Evolutionary conservation across 2,113 vertebrate species (phyloP).

Genomic region (Cynocephalus volans): DNA sequence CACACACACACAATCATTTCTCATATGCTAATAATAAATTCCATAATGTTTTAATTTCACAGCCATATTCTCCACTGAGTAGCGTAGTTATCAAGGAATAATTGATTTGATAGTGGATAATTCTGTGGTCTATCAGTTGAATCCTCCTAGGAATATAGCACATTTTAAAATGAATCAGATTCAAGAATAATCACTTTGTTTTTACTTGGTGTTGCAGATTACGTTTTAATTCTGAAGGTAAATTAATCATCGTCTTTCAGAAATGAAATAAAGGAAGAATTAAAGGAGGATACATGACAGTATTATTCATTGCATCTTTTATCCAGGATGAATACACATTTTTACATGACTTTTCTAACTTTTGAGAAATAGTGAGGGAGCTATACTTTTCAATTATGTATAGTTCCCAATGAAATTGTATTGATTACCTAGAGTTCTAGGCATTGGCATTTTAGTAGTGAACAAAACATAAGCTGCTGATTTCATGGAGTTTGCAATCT

Average conservation of each 20-base stretch:
- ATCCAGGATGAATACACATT: not conserved
- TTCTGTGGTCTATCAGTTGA: not conserved
- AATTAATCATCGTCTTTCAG: not conserved
- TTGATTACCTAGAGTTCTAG: not conserved
- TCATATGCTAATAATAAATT: not conserved
- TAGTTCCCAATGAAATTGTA: not conserved
- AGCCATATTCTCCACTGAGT: not conserved
- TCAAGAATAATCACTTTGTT: not conserved
- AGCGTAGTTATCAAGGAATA: constrained; percentile 5
- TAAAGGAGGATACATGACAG: not conserved
- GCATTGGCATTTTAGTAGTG: not conserved
- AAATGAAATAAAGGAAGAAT: not conserved
- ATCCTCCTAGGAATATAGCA: not conserved
- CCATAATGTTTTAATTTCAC: not conserved
- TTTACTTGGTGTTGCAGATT: not conserved
- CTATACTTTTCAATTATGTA: not conserved
- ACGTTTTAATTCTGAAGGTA: constrained; percentile 34
- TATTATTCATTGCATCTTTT: not conserved
- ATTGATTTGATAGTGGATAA: not conserved
- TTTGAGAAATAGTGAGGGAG: not conserved
- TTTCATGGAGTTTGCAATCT: not conserved
- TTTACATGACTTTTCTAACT: not conserved
- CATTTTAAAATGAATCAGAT: constrained; percentile 22
- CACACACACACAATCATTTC: not conserved
- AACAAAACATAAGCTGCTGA: not conserved